Conservation (phyloP, 2,888 invertebrate species). For the Mesochorus sp. region DNA sequence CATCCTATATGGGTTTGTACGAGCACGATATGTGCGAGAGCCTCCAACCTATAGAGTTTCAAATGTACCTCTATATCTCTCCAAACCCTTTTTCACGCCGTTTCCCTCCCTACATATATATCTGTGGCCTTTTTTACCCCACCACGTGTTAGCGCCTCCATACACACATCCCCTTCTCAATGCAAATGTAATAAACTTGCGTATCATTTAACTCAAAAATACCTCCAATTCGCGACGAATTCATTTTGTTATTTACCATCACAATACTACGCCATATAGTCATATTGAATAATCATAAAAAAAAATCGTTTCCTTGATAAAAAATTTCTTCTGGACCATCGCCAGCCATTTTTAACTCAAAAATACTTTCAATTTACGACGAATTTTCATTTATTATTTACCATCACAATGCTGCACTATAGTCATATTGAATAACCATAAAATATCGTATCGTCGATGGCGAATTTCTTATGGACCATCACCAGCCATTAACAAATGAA, state of each 20-base stretch:
- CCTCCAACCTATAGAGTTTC: constrained; percentile 32
- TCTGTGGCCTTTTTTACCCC: background rate
- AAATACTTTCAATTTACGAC: no score
- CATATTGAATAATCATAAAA: no score
- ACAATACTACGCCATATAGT: constrained; percentile 17
- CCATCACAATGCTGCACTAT: no score
- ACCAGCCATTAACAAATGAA: no score
- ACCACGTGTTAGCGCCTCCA: background rate
- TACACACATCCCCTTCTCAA: background rate
- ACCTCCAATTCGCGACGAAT: constrained; percentile 78
- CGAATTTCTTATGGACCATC: no score
- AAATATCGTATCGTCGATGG: no score
- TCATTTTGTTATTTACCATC: constrained; percentile 80
- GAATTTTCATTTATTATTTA: no score
- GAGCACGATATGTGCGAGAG: constrained; percentile 26
- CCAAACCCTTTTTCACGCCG: constrained; percentile 48
- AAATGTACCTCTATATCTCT: no score
- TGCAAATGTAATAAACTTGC: constrained; percentile 70
- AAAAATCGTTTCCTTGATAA: no score
- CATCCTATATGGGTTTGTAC: constrained; percentile 16
- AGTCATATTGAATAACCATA: no score
- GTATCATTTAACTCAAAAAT: constrained; percentile 80
- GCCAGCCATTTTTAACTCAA: no score
- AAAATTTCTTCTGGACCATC: no score
- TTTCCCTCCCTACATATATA: constrained; percentile 13